Evolutionary conservation across 2,888 invertebrate genomes (phyloP).

Genomic region (Netelia inedita): DNA sequence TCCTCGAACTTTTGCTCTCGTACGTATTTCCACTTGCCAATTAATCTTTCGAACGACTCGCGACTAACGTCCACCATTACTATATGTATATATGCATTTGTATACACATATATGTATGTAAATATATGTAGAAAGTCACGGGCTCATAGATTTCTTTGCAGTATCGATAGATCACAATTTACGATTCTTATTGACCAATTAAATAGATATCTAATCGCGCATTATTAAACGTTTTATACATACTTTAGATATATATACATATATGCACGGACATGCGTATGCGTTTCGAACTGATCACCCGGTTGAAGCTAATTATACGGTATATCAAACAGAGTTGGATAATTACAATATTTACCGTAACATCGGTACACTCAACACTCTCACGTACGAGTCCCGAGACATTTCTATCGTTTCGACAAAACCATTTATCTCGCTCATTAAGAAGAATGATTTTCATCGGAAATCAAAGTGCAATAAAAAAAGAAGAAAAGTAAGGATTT

Average conservation of each 20-base stretch:
- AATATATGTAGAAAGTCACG: background rate
- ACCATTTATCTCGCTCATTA: background rate
- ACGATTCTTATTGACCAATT: conserved; percentile 63
- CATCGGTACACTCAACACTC: conserved; percentile 33
- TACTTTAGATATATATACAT: background rate
- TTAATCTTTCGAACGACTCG: conserved; percentile 61
- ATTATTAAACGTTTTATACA: conserved; percentile 51
- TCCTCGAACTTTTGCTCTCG: conserved; percentile 57
- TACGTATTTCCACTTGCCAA: conserved; percentile 58
- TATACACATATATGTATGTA: background rate
- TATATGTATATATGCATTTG: background rate
- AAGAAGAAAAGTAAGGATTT: too few relatives aligned
- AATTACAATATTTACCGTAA: conserved; percentile 53
- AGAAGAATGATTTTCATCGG: background rate
- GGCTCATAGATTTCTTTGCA: background rate
- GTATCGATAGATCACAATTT: conserved; percentile 59
- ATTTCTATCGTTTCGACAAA: conserved; percentile 30
- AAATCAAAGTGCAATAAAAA: background rate
- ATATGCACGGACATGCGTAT: background rate
- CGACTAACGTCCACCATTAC: conserved; percentile 19
- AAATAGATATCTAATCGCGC: conserved; percentile 54
- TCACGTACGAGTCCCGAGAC: conserved; percentile 1
- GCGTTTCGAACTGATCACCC: conserved; percentile 6
- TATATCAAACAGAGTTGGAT: conserved; percentile 21
- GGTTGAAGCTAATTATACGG: conserved; percentile 53